phyloP scores from a whole-genome alignment of 2,888 invertebrate genomes.

The Pseudococcus longispinus region DNA sequence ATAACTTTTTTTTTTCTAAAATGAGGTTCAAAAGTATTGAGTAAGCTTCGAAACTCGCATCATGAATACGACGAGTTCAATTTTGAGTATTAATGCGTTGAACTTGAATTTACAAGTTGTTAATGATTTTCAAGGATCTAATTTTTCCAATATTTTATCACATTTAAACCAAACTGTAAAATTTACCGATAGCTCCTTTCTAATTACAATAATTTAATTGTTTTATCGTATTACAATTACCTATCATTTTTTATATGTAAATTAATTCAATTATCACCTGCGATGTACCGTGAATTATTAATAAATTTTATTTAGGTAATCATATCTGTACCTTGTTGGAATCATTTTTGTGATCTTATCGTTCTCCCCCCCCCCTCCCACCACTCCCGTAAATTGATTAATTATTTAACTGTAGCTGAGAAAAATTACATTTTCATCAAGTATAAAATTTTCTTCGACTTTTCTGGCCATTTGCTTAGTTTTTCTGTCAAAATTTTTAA shows the following conservation, averaged over 20 bases:
- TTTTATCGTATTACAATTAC: background rate
- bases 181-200: background rate
- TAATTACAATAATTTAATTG: background rate
- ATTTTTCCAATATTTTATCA: slow-evolving; percentile 1
- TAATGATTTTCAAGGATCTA: background rate
- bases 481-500: no score
- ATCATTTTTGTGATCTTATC: background rate
- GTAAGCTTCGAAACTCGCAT: background rate
- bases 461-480: no score
- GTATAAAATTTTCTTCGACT: no score
- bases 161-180: background rate
- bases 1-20: background rate
- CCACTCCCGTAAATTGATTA: no score
- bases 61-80: background rate
- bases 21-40: background rate
- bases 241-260: background rate
- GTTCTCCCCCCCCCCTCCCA: no score
- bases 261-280: background rate
- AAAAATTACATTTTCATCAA: no score
- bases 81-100: background rate
- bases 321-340: background rate
- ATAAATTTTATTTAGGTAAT: slow-evolving; percentile 2
- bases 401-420: no score
- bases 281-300: slow-evolving; percentile 4
- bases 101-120: background rate